Conservation (phyloP, 2,113 vertebrate genomes). For the Fregetta grallaria region DNA sequence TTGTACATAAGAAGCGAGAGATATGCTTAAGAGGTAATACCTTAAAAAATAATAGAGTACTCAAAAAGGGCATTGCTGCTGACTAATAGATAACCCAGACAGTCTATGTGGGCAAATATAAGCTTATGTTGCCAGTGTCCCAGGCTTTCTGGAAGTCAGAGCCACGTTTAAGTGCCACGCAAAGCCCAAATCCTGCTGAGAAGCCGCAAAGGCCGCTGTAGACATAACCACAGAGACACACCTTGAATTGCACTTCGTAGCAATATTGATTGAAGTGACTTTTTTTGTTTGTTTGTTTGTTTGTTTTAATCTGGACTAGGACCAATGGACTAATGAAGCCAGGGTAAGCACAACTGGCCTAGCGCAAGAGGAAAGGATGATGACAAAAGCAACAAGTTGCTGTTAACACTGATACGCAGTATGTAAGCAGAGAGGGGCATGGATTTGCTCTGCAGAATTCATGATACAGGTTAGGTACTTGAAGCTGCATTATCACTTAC, state of each 20-base stretch:
- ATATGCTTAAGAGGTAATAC: not conserved
- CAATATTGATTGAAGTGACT: not conserved
- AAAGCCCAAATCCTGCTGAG: not conserved
- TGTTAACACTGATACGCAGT: not conserved
- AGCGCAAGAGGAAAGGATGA: not conserved
- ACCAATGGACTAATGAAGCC: not conserved
- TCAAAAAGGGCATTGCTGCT: not conserved
- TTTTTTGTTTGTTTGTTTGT: not conserved
- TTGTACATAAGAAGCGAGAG: not conserved
- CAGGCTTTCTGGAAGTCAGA: not conserved
- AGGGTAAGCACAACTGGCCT: not conserved
- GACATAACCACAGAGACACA: not conserved
- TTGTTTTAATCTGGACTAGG: not conserved
- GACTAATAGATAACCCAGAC: not conserved
- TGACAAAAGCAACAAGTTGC: not conserved
- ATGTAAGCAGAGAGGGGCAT: not conserved
- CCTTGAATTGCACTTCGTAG: not conserved
- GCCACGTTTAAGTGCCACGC: not conserved
- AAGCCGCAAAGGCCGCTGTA: not conserved
- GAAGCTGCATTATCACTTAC: not conserved
- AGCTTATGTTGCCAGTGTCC: not conserved
- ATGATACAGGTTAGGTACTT: not conserved
- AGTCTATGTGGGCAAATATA: not conserved
- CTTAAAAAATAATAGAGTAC: not conserved
- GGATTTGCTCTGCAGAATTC: not conserved